These are phyloP conservation scores for Pholis gunnellus DNA, from an alignment of 2,113 vertebrate species.

Conservation along the genomic window DNA sequence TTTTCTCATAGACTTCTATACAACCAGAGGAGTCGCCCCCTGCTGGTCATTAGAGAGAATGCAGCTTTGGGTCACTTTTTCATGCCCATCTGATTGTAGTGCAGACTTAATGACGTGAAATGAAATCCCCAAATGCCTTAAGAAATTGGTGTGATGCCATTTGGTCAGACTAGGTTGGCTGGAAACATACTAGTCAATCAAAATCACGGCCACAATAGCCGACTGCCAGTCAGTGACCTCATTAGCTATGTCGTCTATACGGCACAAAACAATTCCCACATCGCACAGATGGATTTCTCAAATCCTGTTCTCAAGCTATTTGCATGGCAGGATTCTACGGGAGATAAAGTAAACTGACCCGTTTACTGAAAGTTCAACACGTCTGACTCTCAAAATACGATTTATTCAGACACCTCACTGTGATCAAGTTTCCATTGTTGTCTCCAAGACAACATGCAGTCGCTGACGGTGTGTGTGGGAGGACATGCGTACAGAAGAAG, in stretches of 20 bases:
- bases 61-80: too few species aligned
- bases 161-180: too few species aligned
- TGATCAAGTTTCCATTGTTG: not conserved
- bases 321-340: not conserved
- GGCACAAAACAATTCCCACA: not conserved
- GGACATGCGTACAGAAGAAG: constrained; percentile 44
- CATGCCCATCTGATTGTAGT: too few species aligned
- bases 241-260: not conserved
- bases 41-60: too few species aligned
- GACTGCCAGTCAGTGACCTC: not conserved
- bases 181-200: not conserved
- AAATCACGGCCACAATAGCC: not conserved
- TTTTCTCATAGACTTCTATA: too few species aligned
- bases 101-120: too few species aligned
- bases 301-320: not conserved
- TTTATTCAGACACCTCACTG: not conserved
- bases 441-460: constrained; percentile 9
- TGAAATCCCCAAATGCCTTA: too few species aligned
- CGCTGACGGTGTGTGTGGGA: constrained; percentile 22
- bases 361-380: not conserved
- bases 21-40: too few species aligned
- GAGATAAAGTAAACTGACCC: not conserved
- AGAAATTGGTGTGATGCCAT: too few species aligned
- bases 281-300: not conserved
- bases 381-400: not conserved